Conservation (phyloP, 2,888 invertebrate species). For the Drosophila nr. perissopoda region DNA sequence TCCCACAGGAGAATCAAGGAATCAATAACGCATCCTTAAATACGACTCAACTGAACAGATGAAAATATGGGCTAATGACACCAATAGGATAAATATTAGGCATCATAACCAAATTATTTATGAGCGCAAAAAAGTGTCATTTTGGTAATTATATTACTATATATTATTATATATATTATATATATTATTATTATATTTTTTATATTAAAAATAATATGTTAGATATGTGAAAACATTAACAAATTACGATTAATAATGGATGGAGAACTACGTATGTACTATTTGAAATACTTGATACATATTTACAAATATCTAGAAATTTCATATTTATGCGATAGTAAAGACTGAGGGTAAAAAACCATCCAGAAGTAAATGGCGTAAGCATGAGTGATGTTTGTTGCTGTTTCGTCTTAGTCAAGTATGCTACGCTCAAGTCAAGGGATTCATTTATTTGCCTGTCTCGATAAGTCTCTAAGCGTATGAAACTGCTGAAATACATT, state of each 20-base stretch:
- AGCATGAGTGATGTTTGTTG: neutral
- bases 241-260: neutral
- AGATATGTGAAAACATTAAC: too few species aligned
- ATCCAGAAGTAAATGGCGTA: neutral
- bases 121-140: too few species aligned
- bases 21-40: neutral
- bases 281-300: neutral
- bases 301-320: neutral
- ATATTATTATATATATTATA: too few species aligned
- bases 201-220: neutral
- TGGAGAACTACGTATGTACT: neutral
- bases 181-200: too few species aligned
- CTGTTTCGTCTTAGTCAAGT: neutral
- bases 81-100: neutral
- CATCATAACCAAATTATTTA: too few species aligned
- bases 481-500: neutral
- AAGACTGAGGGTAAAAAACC: neutral
- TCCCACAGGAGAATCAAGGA: neutral
- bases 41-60: neutral
- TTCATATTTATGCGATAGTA: neutral
- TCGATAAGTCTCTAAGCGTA: neutral
- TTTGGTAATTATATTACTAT: too few species aligned
- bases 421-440: neutral
- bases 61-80: neutral
- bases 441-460: constrained; percentile 5